Conservation (phyloP, 2,888 invertebrate species). For the Cerceris rybyensis region DNA sequence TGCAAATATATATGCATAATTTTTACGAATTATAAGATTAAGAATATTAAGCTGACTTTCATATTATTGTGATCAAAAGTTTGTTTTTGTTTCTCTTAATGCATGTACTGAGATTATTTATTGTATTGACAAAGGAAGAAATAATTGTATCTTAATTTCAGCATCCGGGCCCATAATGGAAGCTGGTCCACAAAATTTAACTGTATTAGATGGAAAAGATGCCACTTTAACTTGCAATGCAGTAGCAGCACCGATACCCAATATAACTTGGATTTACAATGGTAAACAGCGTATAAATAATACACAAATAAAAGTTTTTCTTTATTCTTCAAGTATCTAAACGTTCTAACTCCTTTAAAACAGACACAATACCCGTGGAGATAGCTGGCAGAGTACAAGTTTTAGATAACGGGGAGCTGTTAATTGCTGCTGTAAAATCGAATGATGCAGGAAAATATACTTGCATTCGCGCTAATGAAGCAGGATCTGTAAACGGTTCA, state of each 20-base stretch:
- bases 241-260: constrained; percentile 94
- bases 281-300: constrained; percentile 84
- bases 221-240: constrained; percentile 94
- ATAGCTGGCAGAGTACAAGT: constrained; percentile 91
- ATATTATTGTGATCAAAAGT: constrained; percentile 38
- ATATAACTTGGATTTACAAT: constrained; percentile 95
- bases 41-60: constrained; percentile 33
- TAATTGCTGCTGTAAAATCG: constrained; percentile 92
- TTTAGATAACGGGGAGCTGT: constrained; percentile 92
- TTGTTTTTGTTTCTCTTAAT: constrained; percentile 40
- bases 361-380: constrained; percentile 86
- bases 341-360: constrained; percentile 43
- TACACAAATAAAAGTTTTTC: not conserved
- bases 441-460: constrained; percentile 95
- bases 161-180: constrained; percentile 95
- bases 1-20: not conserved
- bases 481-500: constrained; percentile 92
- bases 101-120: constrained; percentile 37
- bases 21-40: constrained; percentile 7
- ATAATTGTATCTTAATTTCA: constrained; percentile 81
- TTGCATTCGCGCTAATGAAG: constrained; percentile 94
- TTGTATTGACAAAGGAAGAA: constrained; percentile 4
- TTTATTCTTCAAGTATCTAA: not conserved
- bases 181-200: constrained; percentile 91
- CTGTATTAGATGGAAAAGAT: constrained; percentile 96